Percentiles rank a stretch among this genome's conserved stretches.
Evolutionary conservation across 2,797 vertebrate genomes (phyloP).

Genomic region (Strix occidentalis): DNA sequence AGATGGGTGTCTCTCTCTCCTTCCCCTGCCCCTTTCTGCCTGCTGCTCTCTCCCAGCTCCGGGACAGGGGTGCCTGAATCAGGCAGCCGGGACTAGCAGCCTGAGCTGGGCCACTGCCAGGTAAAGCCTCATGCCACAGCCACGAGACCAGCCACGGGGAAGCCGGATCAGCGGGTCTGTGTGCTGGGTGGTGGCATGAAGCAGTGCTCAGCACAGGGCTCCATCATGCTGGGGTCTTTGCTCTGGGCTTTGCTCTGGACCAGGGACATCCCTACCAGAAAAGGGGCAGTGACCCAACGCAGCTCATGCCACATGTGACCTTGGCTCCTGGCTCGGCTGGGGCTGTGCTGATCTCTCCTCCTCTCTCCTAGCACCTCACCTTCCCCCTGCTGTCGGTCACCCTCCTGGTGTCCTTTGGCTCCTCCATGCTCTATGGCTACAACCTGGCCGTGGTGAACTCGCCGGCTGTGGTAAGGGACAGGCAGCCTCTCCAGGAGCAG

Average conservation of each 20-base stretch:
- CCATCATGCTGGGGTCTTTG: rapidly evolving
- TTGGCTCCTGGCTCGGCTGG: background rate
- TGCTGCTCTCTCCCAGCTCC: background rate
- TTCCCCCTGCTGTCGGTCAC: constrained; percentile 82
- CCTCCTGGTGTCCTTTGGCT: constrained; percentile 87
- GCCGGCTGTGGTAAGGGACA: constrained; percentile 80
- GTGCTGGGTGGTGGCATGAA: background rate
- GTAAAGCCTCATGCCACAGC: background rate
- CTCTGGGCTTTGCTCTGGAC: background rate
- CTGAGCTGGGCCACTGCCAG: background rate
- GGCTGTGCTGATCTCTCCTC: background rate
- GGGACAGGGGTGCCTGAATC: no score
- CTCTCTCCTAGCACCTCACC: constrained; percentile 79
- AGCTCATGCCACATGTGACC: background rate
- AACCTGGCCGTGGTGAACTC: constrained; percentile 92
- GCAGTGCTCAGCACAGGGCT: background rate
- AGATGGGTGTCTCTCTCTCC: background rate
- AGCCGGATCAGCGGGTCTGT: background rate
- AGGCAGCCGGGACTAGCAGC: background rate
- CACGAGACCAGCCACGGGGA: background rate
- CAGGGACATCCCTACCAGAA: background rate
- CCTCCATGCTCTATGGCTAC: constrained; percentile 91
- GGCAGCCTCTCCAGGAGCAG: background rate
- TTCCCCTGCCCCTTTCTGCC: background rate
- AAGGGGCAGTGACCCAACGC: background rate